phyloP scores from a whole-genome alignment of 1,140 invertebrate species.

The Euura lappo region DNA sequence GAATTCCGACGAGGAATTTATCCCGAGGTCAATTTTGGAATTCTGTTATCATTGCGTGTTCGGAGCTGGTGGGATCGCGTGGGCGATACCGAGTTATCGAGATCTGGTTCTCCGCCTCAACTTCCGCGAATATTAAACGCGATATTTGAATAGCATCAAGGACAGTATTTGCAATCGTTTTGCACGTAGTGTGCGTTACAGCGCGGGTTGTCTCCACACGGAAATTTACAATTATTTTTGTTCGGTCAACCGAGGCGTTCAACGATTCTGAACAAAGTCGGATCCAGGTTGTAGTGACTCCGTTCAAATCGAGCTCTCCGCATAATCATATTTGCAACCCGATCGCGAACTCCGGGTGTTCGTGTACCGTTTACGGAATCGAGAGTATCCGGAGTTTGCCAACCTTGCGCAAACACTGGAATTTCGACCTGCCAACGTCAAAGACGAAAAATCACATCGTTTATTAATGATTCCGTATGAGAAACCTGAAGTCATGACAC shows the following conservation, averaged over 20 bases:
- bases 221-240: background rate
- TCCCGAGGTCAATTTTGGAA: background rate
- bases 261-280: background rate
- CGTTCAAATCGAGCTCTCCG: background rate
- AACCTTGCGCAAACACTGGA: background rate
- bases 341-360: background rate
- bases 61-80: background rate
- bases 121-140: constrained; percentile 9
- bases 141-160: constrained; percentile 11
- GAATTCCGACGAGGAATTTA: background rate
- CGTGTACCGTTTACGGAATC: background rate
- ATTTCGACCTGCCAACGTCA: no score
- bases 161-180: background rate
- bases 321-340: background rate
- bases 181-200: background rate
- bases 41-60: background rate
- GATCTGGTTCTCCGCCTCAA: constrained; percentile 9
- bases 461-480: background rate
- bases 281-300: background rate
- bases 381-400: background rate
- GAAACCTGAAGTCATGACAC: background rate
- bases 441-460: no score
- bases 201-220: background rate
- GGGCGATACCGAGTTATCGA: background rate
- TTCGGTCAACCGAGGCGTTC: background rate